Evolutionary conservation across 2,113 vertebrate species (phyloP), one percentile per base, ranked within the genome.

Genomic region (Prochilodus magdalenae): DNA sequence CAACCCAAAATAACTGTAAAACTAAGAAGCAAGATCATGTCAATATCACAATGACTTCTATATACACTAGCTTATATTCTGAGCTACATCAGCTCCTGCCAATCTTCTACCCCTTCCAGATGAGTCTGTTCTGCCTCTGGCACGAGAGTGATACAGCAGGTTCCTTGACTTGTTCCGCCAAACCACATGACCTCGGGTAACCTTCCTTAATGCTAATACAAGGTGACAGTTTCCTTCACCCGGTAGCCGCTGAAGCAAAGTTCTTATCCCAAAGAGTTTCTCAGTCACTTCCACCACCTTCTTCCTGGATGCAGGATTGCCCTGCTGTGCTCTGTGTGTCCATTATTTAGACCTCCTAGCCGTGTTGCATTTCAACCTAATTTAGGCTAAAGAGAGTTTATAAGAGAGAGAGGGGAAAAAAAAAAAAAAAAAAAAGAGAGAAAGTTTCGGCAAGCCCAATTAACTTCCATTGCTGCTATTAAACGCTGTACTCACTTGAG

Each of bases 161-260:
- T 66, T 57, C n/a, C 70, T 33, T 20, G 57, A 30, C 76, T 29
- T 15, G 47, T 26, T 22, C 75, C 27, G 53, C 55, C 69, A 40
- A 72, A 77, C 36, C 33, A 16, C 0, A 14, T 77, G 77, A 80
- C 81, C 85, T 77, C 20, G 53, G 57, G 80, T 33, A 40, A 83
- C 76, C 83, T 55, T 16, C 16, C 55, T 18, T 63, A 47, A 79
- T 6, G 33, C 53, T 47, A 75, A 83, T 76, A 44, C 51, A 66
- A 49, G 24, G 80, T 29, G 80, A 80, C 24, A 1, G 51, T 30
- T 20, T 69, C n/a, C 44, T 49, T 66, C 20, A 65, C 70, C 26
- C 55, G 24, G 47, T n/a, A 65, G 47, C 71, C 16, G 36, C 44
- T 22, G 29, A 70, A 4, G 75, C 75, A 63, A 69, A 60, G 49